A percentile compares a stretch with the other conserved stretches of the same genome.
Evolutionary conservation across 2,797 vertebrate genomes (phyloP).

Genomic region (Gouania willdenowi): DNA sequence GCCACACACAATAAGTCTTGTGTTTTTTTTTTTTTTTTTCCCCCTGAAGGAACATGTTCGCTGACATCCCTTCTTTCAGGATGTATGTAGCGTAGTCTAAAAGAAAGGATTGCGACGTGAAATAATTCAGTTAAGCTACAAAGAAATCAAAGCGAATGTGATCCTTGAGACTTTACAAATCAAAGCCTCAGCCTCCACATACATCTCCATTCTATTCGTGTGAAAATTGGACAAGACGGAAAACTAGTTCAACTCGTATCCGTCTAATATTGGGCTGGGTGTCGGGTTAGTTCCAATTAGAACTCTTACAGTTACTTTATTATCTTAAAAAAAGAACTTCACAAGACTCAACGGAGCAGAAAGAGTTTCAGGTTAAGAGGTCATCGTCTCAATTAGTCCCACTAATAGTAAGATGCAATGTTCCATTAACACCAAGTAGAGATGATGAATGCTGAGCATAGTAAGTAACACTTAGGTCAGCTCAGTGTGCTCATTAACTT

Average conservation of each 20-base stretch:
- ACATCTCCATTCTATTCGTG: slow-evolving; percentile 27
- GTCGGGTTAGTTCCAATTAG: slow-evolving; percentile 48
- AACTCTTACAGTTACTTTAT: slow-evolving; percentile 39
- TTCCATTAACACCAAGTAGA: slow-evolving; percentile 21
- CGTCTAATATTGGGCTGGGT: slow-evolving; percentile 44
- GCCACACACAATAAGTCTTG: not conserved
- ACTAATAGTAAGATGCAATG: slow-evolving; percentile 28
- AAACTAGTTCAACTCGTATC: slow-evolving; percentile 56
- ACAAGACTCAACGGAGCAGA: slow-evolving; percentile 35
- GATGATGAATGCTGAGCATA: slow-evolving; percentile 23
- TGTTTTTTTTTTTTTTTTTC: slow-evolving; percentile 14
- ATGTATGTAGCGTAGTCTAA: slow-evolving; percentile 28
- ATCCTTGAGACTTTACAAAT: slow-evolving; percentile 61
- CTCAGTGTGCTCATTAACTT: slow-evolving; percentile 12
- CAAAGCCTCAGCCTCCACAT: slow-evolving; percentile 59
- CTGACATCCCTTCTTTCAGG: not conserved
- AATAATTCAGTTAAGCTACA: slow-evolving; percentile 63
- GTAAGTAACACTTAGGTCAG: slow-evolving; percentile 13
- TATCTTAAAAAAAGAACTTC: slow-evolving; percentile 47
- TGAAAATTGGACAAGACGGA: slow-evolving; percentile 48
- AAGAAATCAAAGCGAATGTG: slow-evolving; percentile 75
- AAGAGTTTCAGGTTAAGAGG: slow-evolving; percentile 53
- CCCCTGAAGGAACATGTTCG: slow-evolving; percentile 11
- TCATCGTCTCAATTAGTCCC: slow-evolving; percentile 48
- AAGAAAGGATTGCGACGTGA: slow-evolving; percentile 58